Percentiles rank a stretch among this genome's conserved stretches.
Evolutionary conservation across 2,113 vertebrate genomes (phyloP).

Genomic region (Boleophthalmus pectinirostris): DNA sequence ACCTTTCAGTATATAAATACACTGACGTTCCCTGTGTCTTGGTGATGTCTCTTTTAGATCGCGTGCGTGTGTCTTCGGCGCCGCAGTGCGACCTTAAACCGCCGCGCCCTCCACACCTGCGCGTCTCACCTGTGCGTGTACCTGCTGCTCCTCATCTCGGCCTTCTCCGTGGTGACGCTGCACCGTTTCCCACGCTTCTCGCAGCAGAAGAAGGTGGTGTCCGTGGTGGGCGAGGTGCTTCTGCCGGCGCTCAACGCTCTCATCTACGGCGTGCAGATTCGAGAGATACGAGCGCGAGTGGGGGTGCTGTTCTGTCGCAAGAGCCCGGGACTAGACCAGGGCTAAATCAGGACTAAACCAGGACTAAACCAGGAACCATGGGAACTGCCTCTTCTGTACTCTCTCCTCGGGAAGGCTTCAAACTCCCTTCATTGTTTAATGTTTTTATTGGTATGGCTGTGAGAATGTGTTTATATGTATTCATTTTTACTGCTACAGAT

Average conservation of each 20-base stretch:
- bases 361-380: too few species aligned
- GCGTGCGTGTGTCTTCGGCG: conserved; percentile 26
- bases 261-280: conserved; percentile 61
- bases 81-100: conserved; percentile 34
- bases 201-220: conserved; percentile 30
- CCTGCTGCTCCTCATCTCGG: conserved; percentile 33
- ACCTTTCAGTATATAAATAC: too few species aligned
- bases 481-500: too few species aligned
- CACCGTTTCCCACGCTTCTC: conserved; percentile 37
- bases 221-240: conserved; percentile 27
- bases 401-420: too few species aligned
- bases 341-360: not conserved
- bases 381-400: too few species aligned
- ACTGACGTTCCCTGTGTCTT: too few species aligned
- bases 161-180: conserved; percentile 12
- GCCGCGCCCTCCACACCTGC: conserved; percentile 53
- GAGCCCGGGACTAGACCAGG: not conserved
- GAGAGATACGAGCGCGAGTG: conserved; percentile 39
- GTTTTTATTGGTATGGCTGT: too few species aligned
- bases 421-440: too few species aligned
- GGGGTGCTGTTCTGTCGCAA: not conserved
- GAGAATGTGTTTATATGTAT: too few species aligned
- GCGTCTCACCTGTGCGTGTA: conserved; percentile 46
- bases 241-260: conserved; percentile 47
- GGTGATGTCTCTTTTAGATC: conserved; percentile 8